phyloP scores from a whole-genome alignment of 1,140 invertebrate genomes.

The Trialeurodes vaporariorum region DNA sequence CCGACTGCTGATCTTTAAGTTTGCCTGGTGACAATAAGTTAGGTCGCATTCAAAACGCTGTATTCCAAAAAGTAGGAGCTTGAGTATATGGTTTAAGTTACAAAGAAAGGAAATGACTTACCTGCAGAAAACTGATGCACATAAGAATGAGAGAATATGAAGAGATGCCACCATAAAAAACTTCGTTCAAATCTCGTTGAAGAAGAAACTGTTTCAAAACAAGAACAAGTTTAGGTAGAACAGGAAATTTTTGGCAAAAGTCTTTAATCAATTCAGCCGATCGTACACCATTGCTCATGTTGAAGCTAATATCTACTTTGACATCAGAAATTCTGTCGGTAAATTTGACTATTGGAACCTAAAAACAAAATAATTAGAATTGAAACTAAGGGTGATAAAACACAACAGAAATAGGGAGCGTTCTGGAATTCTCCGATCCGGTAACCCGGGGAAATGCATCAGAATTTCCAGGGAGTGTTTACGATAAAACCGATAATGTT shows the following conservation, averaged over 20 bases:
- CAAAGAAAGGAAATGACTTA: slow-evolving; percentile 35
- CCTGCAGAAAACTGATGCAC: slow-evolving; percentile 95
- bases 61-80: too few species aligned
- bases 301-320: slow-evolving; percentile 95
- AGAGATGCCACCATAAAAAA: slow-evolving; percentile 96
- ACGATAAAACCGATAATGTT: too few species aligned
- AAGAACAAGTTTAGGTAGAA: slow-evolving; percentile 84
- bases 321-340: slow-evolving; percentile 90
- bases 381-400: not conserved
- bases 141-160: slow-evolving; percentile 98
- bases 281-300: slow-evolving; percentile 90
- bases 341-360: slow-evolving; percentile 92
- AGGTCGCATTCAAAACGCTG: too few species aligned
- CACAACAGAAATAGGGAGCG: not conserved
- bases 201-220: slow-evolving; percentile 96
- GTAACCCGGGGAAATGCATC: too few species aligned
- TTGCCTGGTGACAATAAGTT: too few species aligned
- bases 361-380: slow-evolving; percentile 21
- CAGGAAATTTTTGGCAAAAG: slow-evolving; percentile 66
- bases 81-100: too few species aligned
- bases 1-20: too few species aligned
- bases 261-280: slow-evolving; percentile 90
- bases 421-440: too few species aligned
- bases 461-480: too few species aligned
- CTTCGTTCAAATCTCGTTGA: slow-evolving; percentile 95